Evolutionary conservation across 2,113 vertebrate species (phyloP), one percentile per base, ranked within the genome.

Genomic region (Mesitornis unicolor): DNA sequence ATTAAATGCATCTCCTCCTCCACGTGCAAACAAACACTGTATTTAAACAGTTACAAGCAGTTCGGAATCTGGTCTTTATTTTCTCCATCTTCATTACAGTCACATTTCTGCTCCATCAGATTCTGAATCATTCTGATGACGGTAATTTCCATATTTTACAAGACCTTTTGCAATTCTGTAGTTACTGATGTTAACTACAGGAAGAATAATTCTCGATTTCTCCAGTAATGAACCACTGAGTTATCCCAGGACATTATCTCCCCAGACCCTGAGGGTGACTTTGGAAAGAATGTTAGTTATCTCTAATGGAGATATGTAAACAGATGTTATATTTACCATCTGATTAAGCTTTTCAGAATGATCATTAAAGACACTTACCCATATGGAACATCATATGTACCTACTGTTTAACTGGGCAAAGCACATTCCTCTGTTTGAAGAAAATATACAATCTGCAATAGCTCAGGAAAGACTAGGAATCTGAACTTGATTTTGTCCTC

Each of bases 291-390:
- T 70, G 35, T 87, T 95, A 87, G 89, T 85, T 95, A 76, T 79
- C 65, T 82, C 74, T 68, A 94, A 94, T 76, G 89, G 80, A 87
- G 69, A 57, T 79, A 91, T 26, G 61, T 91, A 95, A 96, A 91
- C 95, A 97, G 96, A 95, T 97, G 93, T 91, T 96, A 33, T 48
- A 91, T 94, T 94, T 94, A 50, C 95, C 87, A 94, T 89, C 93
- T 95, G 84, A 96, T 89, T 95, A 94, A 94, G 84, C 89, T 94
- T 95, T 94, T 77, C 75, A 87, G 84, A 91, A 95, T 93, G 84
- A 91, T 85, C 53, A 33, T 94, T 96, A 91, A 91, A 96, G 77
- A 91, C 61, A 40, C 57, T 97, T 91, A 94, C 53, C 89, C 96
- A 96, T 96, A 97, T 91, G 94, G 95, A 96, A 91, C 29, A 3